These are phyloP conservation scores for Vireo altiloquus DNA, from an alignment of 2,113 vertebrate genomes.

Conservation along the genomic window DNA sequence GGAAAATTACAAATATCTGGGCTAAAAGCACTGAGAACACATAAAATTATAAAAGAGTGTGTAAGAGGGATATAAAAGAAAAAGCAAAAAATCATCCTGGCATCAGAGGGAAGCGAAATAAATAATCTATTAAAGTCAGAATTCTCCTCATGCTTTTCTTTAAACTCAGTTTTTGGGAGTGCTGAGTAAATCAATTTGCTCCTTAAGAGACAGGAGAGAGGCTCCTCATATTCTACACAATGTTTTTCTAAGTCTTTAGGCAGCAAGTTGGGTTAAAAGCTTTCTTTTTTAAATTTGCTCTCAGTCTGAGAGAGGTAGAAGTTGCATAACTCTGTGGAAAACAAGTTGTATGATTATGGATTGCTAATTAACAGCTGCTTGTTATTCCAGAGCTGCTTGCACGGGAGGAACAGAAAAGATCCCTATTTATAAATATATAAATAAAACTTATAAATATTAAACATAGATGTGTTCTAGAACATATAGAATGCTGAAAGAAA, in stretches of 20 bases:
- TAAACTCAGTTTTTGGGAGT: background rate
- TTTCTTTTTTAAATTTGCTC: background rate
- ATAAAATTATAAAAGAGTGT: no score
- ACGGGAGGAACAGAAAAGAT: background rate
- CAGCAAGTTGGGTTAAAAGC: background rate
- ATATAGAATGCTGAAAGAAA: background rate
- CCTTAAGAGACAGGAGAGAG: background rate
- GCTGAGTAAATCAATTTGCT: background rate
- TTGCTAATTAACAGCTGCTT: background rate
- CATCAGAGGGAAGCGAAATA: background rate
- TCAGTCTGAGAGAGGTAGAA: background rate
- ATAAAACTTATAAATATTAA: background rate
- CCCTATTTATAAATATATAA: background rate
- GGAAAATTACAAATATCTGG: no score
- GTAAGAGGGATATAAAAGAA: no score
- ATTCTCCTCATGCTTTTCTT: background rate
- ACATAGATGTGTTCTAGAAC: background rate
- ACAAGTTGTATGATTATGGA: background rate
- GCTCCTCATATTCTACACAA: background rate
- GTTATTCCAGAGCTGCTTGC: background rate
- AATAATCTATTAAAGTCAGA: background rate
- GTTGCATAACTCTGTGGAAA: background rate
- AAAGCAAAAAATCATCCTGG: no score
- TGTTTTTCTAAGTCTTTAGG: background rate
- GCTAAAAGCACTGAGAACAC: no score